Evolutionary conservation across 2,113 vertebrate genomes (phyloP), one percentile per base, ranked within the genome.

Genomic region (Rhineura floridana): DNA sequence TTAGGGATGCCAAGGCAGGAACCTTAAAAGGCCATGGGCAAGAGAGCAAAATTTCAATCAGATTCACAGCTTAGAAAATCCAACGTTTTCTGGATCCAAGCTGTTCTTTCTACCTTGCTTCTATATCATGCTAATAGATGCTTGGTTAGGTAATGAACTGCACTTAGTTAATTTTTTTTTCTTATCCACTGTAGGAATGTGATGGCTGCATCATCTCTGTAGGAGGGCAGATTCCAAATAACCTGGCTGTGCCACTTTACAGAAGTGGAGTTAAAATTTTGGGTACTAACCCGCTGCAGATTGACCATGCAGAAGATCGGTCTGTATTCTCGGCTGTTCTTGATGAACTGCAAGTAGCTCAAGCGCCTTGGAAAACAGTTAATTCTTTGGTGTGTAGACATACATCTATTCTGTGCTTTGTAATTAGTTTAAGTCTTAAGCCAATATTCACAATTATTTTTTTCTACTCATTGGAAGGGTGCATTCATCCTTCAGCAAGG

Each of bases 161-260:
- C 44, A 70, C 12, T 65, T 8, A 36, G 11, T n/a, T 52, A 19
- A 11, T 17, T 50, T 78, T 55, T 3, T 52, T 79, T 77, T 90
- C n/a, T 90, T 11, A 89, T 78, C 91, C 44, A 76, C 75, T 19
- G 33, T 91, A 99, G 98, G 97, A 95, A 3, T 98, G 98, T 88
- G 95, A 93, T 39, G 98, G 98, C 75, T 98, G 97, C 96, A 98
- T 99, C 63, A 97, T 99, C 89, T 99, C 98, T 33, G 99, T 99
- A 0, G 98, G 98, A 1, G 98, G 98, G 19, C 98, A 99, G 96
- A 98, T 99, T 92, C 98, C 98, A 69, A 99, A 99, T 93, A 99
- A 99, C 93, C 91, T 99, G 95, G 98, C 99, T 0, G 94, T 98
- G 36, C 98, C 98, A 0, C 91, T 99, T 50, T 96, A 98, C 92